Evolutionary conservation across 1,140 invertebrate genomes (phyloP), one percentile per base, ranked within the genome.

Genomic region (Pachyrhynchus sulphureomaculatus): DNA sequence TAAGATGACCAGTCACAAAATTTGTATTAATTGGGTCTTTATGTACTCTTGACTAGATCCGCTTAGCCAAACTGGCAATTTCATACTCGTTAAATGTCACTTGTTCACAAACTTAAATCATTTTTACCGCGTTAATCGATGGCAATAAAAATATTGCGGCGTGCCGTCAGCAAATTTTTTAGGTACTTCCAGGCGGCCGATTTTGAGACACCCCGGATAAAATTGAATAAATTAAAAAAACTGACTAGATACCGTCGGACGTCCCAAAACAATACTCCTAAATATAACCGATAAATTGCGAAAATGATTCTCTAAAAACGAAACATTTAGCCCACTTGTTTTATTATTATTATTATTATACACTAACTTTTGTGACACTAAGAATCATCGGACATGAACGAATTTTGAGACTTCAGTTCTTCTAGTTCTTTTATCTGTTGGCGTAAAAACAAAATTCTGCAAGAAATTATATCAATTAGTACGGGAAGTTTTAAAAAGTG

Each of bases 351-450:
- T n/a, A 41, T 12, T 64, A 67, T 49, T 68, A 62, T 66, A 72
- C 66, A 64, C 67, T 70, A 70, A 58, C 62, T 65, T 67, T 69
- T 68, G 61, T 70, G 62, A 70, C 70, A 76, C 71, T 76, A 76
- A 68, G 74, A 69, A 61, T 88, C 86, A 68, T 90, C 89, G 74
- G 86, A 88, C 88, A 91, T 91, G 76, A 92, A 93, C 71, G 90
- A 91, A 84, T 93, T 92, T 85, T 92, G 90, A 80, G 89, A 91
- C 84, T 93, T 94, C 80, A 92, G 83, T 81, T 92, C 89, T 84
- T 94, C 91, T 79, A 94, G 80, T 71, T 86, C 87, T 78, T 89
- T 86, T 70, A 93, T 93, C 85, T 93, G 91, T 80, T 93, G 90
- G 76, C 90, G 88, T 73, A 93, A 83, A 84, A 93, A 93, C 82